Percentiles rank a stretch among this genome's conserved stretches.
Conservation (phyloP, 1,140 invertebrate species). For the Drosophila nannoptera region DNA sequence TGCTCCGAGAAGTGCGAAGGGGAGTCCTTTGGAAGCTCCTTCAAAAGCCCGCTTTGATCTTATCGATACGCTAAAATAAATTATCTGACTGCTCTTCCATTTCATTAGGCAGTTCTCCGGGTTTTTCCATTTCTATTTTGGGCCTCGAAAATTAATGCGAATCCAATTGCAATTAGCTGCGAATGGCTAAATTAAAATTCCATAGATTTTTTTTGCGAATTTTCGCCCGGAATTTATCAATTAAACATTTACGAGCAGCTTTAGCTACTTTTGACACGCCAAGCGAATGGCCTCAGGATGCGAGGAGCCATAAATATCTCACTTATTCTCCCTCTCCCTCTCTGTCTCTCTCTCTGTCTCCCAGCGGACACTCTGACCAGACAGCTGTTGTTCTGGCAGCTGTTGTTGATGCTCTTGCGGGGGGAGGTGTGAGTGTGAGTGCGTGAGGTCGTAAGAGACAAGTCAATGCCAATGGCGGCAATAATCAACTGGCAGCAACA, state of each 20-base stretch:
- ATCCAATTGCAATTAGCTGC: no score
- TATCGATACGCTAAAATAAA: no score
- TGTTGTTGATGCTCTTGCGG: slow-evolving; percentile 35
- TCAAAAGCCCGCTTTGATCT: no score
- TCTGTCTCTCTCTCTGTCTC: no score
- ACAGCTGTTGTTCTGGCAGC: slow-evolving; percentile 11
- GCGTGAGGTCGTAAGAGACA: slow-evolving; percentile 5
- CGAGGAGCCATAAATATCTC: slow-evolving; percentile 58
- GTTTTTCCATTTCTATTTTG: no score
- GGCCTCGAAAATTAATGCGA: no score
- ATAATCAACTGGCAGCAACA: slow-evolving; percentile 59
- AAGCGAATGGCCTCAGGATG: background rate
- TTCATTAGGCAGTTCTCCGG: no score
- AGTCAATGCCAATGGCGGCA: slow-evolving; percentile 44
- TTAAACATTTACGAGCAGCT: background rate
- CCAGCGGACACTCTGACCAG: slow-evolving; percentile 22
- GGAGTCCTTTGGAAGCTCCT: no score
- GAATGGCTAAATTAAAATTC: no score
- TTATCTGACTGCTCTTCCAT: no score
- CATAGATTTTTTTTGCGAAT: no score
- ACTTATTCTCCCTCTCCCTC: slow-evolving; percentile 40
- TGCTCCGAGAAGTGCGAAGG: no score
- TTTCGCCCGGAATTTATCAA: background rate
- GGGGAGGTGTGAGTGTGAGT: background rate
- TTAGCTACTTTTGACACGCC: slow-evolving; percentile 23